Base-by-base conservation (phyloP, 2,888 invertebrate genomes). In the Blera fallax region DNA sequence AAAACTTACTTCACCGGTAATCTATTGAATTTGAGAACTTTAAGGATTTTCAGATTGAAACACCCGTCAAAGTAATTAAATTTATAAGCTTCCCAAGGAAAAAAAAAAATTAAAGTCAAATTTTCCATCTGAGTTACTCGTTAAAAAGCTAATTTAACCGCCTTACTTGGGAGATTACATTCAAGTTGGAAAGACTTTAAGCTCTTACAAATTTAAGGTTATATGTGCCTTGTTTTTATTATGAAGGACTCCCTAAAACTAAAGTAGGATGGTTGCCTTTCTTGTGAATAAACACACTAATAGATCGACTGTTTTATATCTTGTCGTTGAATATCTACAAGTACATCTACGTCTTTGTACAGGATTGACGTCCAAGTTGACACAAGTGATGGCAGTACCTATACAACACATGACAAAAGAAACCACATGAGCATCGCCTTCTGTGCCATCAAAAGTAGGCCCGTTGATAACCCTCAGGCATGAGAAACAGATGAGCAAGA, bases 321-420 rank as follows among this genome's bases (percentile, higher is more conserved):
- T 2, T 0, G 3, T 7, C 11, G 21, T 48, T 34, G 2, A 34
- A n/a, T n/a, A n/a, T n/a, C n/a, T n/a, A n/a, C n/a, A n/a, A 34
- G 24, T 24, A n/a, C 34, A 16, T 45, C 6, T 29, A 6, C 8
- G 7, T 21, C 7, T 32, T n/a, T 32, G 8, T n/a, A 8, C 16
- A 10, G 2, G 2, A 11, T 29, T 32, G n/a, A 8, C 18, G 24
- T 40, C 8, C n/a, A 54, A 32, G 16, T 43, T 69, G 18, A 40
- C 16, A 10, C 43, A 34, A 34, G 18, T 74, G 16, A 58, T 29
- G 43, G 29, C 11, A 43, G 29, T 14, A 18, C n/a, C 24, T n/a
- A n/a, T n/a, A n/a, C n/a, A 34, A 50, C 27, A 45, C 24, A 67
- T 40, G 40, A 67, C 67, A 40, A 58, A 56, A 43, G 69, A 69